A percentile compares a stretch with the other conserved stretches of the same genome.
phyloP scores from a whole-genome alignment of 2,888 invertebrate species.

The Cheilosia grossa region DNA sequence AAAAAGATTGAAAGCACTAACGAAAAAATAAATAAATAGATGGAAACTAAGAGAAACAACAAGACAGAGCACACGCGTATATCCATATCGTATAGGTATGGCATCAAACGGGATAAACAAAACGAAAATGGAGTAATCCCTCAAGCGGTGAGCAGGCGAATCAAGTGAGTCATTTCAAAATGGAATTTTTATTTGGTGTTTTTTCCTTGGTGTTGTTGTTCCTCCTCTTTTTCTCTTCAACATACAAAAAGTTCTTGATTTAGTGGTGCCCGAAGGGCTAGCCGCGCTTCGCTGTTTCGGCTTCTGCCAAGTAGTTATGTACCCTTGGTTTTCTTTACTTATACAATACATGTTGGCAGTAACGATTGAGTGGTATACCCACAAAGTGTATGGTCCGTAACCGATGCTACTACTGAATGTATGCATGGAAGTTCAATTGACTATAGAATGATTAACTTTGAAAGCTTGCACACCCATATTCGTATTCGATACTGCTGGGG shows the following conservation, averaged over 20 bases:
- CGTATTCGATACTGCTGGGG: too few species aligned
- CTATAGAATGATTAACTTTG: too few species aligned
- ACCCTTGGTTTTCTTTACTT: not conserved
- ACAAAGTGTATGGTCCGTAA: not conserved
- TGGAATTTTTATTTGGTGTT: constrained; percentile 44
- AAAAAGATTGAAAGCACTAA: constrained; percentile 38
- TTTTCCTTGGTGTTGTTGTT: constrained; percentile 24
- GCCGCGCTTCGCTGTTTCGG: not conserved
- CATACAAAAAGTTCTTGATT: not conserved
- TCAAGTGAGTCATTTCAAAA: constrained; percentile 63
- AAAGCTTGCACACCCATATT: too few species aligned
- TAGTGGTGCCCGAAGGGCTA: not conserved
- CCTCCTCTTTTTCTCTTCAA: not conserved
- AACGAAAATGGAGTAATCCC: constrained; percentile 37
- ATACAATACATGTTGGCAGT: too few species aligned
- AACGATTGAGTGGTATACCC: too few species aligned
- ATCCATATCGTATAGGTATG: not conserved
- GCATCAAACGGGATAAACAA: constrained; percentile 31
- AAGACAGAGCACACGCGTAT: constrained; percentile 11
- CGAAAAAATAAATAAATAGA: constrained; percentile 15
- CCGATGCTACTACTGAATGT: not conserved
- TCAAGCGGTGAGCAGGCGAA: constrained; percentile 44
- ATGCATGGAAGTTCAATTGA: not conserved
- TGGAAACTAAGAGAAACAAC: constrained; percentile 34
- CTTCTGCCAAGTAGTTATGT: not conserved